Evolutionary conservation across 2,888 invertebrate genomes (phyloP).

Genomic region (Lithophane socia): DNA sequence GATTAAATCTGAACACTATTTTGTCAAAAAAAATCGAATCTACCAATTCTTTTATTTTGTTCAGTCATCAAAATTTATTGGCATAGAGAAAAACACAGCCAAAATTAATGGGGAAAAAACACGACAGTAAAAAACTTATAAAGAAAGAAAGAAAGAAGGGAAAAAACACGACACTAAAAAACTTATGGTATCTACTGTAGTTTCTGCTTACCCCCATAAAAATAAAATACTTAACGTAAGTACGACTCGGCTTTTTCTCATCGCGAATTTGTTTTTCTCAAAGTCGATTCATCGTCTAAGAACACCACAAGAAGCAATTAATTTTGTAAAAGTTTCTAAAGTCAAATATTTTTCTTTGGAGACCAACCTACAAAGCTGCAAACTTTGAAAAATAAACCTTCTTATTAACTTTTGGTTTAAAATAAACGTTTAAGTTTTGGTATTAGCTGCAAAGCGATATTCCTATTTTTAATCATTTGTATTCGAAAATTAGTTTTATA

Average conservation of each 20-base stretch:
- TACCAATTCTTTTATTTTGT: background rate
- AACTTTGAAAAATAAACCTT: conserved; percentile 55
- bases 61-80: background rate
- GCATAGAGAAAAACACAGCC: background rate
- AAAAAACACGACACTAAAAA: too few species aligned
- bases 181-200: too few species aligned
- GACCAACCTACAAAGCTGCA: conserved; percentile 23
- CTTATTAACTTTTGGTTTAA: conserved; percentile 37
- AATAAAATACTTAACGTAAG: background rate
- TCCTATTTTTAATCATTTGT: background rate
- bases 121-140: too few species aligned
- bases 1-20: background rate
- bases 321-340: conserved; percentile 57
- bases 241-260: background rate
- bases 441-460: background rate
- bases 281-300: conserved; percentile 28
- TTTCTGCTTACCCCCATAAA: background rate
- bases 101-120: too few species aligned
- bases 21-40: background rate
- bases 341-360: conserved; percentile 56
- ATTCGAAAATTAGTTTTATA: background rate
- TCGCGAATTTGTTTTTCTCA: conserved; percentile 29
- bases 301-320: conserved; percentile 45
- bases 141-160: too few species aligned
- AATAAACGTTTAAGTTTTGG: conserved; percentile 31